phyloP scores from a whole-genome alignment of 1,140 invertebrate genomes.

The Zelostemma sp. region DNA sequence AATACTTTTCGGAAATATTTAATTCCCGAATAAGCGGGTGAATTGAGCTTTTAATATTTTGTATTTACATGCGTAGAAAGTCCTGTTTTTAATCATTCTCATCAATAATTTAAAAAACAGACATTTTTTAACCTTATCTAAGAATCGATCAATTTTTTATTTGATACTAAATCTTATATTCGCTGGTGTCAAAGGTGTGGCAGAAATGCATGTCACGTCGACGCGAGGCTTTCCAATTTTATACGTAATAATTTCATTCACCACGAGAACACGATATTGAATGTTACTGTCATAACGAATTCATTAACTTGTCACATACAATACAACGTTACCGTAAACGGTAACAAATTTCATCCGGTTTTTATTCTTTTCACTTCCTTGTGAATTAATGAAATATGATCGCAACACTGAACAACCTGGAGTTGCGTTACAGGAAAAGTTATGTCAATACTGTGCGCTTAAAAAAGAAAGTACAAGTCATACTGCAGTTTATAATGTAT shows the following conservation, averaged over 20 bases:
- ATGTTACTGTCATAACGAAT: neutral
- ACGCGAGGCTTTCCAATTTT: slow-evolving; percentile 4
- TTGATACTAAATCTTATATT: no score
- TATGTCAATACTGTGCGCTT: no score
- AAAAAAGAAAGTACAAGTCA: no score
- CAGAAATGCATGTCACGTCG: neutral
- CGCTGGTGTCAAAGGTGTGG: neutral
- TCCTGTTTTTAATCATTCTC: no score
- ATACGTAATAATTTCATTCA: neutral
- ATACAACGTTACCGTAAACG: neutral
- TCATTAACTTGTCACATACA: neutral
- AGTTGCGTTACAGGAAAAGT: neutral
- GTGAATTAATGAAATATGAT: neutral
- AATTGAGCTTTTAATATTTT: no score
- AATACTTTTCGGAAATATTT: no score
- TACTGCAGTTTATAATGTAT: no score
- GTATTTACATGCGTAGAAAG: no score
- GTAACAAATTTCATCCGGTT: neutral
- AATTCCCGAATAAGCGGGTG: no score
- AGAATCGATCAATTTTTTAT: no score
- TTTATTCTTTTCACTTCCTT: neutral
- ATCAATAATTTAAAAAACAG: no score
- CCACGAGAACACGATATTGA: neutral
- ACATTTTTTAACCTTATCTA: no score
- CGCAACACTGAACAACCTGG: neutral